These are phyloP conservation scores for Passer montanus DNA, from an alignment of 2,113 vertebrate genomes.

Conservation along the genomic window DNA sequence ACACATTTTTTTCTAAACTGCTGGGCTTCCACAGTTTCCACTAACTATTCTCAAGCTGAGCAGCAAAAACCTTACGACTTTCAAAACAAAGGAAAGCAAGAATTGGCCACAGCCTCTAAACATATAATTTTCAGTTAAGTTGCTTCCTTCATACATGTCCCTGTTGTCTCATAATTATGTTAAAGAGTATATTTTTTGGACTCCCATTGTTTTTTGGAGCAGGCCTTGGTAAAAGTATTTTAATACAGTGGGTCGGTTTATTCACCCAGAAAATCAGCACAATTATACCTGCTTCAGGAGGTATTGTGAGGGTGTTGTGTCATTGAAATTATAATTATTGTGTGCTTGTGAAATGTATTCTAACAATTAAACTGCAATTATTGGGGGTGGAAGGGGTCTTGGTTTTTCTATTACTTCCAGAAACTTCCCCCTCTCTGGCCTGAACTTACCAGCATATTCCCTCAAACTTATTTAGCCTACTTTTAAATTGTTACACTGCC, in stretches of 20 bases:
- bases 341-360: background rate
- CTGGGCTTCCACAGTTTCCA: background rate
- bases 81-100: background rate
- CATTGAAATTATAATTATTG: background rate
- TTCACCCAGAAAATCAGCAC: background rate
- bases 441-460: slow-evolving; percentile 2
- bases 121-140: background rate
- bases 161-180: background rate
- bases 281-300: background rate
- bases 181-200: background rate
- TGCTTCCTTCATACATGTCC: background rate
- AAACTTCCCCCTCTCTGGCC: background rate
- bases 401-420: background rate
- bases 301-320: background rate
- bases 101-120: background rate
- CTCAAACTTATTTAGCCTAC: slow-evolving; percentile 17
- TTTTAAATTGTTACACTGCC: slow-evolving; percentile 41
- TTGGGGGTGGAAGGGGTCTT: background rate
- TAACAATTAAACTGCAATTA: background rate
- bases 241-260: background rate
- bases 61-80: background rate
- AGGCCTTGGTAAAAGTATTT: background rate
- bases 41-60: background rate
- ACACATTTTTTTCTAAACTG: background rate
- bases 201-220: background rate